Evolutionary conservation across 2,113 vertebrate species (phyloP), one percentile per base, ranked within the genome.

Genomic region (Chaenocephalus aceratus): DNA sequence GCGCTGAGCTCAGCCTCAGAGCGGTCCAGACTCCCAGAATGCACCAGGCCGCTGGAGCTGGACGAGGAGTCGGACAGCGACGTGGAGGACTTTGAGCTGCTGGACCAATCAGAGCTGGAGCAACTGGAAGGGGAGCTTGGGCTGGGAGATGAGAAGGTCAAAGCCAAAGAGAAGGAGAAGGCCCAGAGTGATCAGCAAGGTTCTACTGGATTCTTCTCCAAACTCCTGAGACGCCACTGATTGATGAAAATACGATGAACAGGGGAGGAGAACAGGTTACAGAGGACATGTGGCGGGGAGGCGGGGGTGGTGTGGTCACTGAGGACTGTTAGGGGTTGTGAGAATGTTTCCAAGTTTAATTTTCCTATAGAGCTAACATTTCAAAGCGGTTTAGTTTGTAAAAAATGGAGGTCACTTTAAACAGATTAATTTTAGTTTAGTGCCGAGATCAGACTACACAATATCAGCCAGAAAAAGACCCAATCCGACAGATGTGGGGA

Each of bases 91-190:
- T 99, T 99, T 92, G 98, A 99, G 96, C 95, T 99, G 85, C 95
- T 99, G 88, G 98, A 99, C 91, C 97, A 99, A 93, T 97, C 98
- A 3, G 98, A 99, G 96, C 95, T 99, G 74, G 97, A 99, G 92
- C 97, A 98, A 62, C 96, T 98, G 84, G 97, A 97, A 86, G 96
- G 94, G n/a, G 98, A 98, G 83, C 61, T 98, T 89, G 96, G 95
- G 80, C 95, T 97, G 80, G 91, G 93, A 4, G 88, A 80, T 71
- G 21, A 63, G 71, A 85, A 91, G 92, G 64, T 85, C 89, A 41
- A 77, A 84, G 23, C 65, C 5, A 56, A 41, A 72, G 85, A 91
- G 64, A 84, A 92, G 45, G 86, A 87, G 41, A 90, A 91, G 76
- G 69, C 41, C 87, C 78, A 80, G 92, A 92, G 83, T 7, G 60